phyloP scores from a whole-genome alignment of 2,113 vertebrate genomes.

The Calidris pugnax region DNA sequence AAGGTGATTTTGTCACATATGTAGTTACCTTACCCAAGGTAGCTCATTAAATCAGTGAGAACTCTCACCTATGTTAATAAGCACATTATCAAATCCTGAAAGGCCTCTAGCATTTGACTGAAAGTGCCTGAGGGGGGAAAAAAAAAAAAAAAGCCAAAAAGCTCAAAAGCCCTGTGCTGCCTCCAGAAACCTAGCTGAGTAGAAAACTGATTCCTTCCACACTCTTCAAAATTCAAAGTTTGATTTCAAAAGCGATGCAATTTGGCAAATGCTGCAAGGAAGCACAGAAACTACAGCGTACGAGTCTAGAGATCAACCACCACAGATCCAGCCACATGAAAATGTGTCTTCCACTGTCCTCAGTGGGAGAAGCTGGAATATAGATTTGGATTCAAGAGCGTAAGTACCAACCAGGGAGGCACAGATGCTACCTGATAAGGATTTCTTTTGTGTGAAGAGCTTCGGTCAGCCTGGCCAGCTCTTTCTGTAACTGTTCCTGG shows the following conservation, averaged over 20 bases:
- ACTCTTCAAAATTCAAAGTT: background rate
- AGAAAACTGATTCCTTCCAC: background rate
- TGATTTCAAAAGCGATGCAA: background rate
- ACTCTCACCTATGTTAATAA: background rate
- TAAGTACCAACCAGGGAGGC: background rate
- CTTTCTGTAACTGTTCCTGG: slow-evolving; percentile 76
- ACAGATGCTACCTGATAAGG: slow-evolving; percentile 75
- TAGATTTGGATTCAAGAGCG: background rate
- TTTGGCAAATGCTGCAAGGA: background rate
- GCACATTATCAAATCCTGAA: background rate
- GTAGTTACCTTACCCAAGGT: background rate
- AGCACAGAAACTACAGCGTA: background rate
- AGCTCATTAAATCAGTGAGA: background rate
- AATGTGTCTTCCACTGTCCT: background rate
- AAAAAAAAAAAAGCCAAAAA: background rate
- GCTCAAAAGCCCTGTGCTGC: background rate
- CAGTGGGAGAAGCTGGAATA: background rate
- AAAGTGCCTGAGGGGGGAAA: background rate
- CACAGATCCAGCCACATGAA: background rate
- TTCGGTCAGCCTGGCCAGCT: slow-evolving; percentile 74
- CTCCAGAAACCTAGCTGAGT: background rate
- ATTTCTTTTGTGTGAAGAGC: slow-evolving; percentile 75
- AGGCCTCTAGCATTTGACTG: background rate
- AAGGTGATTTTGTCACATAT: background rate
- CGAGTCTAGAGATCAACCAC: background rate